Evolutionary conservation across 1,140 invertebrate genomes (phyloP).

Genomic region (Anthonomus grandis): DNA sequence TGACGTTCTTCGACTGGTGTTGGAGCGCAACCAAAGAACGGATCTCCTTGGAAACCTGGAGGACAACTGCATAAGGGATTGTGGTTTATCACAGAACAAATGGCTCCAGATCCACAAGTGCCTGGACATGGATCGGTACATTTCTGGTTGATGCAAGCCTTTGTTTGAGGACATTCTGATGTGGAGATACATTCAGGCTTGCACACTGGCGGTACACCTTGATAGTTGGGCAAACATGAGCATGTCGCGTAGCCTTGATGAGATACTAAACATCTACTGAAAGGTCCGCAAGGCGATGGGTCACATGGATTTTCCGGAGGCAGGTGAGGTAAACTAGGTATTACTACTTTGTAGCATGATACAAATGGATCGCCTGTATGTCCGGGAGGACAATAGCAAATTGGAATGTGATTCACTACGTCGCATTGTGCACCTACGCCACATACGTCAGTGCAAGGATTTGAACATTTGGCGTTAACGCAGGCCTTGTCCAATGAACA

Average conservation of each 20-base stretch:
- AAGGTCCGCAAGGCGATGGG: slow-evolving; percentile 76
- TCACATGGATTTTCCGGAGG: slow-evolving; percentile 57
- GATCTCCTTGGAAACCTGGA: slow-evolving; percentile 72
- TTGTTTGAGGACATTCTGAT: slow-evolving; percentile 72
- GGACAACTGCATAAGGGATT: slow-evolving; percentile 80
- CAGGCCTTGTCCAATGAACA: slow-evolving; percentile 67
- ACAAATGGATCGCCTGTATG: slow-evolving; percentile 76
- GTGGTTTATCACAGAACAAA: slow-evolving; percentile 75
- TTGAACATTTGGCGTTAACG: slow-evolving; percentile 74
- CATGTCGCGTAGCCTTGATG: slow-evolving; percentile 70
- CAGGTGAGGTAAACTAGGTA: slow-evolving; percentile 48
- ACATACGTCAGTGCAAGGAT: slow-evolving; percentile 75
- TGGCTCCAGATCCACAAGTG: slow-evolving; percentile 70
- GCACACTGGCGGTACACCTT: slow-evolving; percentile 74
- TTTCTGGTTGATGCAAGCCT: slow-evolving; percentile 74
- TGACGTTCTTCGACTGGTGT: slow-evolving; percentile 49
- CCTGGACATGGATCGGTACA: slow-evolving; percentile 75
- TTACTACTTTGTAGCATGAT: slow-evolving; percentile 59
- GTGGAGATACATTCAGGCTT: slow-evolving; percentile 78
- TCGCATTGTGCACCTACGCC: slow-evolving; percentile 72
- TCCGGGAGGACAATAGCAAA: slow-evolving; percentile 71
- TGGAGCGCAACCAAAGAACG: slow-evolving; percentile 68
- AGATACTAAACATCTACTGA: slow-evolving; percentile 71
- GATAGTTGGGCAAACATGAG: slow-evolving; percentile 74
- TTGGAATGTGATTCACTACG: slow-evolving; percentile 71